Evolutionary conservation across 2,113 vertebrate species (phyloP), one percentile per base, ranked within the genome.

Genomic region (Polyodon spathula): DNA sequence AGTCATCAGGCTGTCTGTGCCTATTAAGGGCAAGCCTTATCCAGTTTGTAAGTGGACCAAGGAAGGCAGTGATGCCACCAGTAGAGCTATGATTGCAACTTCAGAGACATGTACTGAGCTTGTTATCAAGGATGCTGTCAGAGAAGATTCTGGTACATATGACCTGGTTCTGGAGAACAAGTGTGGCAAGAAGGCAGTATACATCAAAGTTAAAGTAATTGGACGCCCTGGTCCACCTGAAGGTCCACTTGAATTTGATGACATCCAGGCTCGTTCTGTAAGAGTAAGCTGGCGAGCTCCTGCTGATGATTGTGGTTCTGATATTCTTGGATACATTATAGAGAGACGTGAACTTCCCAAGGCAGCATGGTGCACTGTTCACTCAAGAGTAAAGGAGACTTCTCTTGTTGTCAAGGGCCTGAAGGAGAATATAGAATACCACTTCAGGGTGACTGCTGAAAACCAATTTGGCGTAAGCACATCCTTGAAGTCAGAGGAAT

Each of bases 141-240:
- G 90, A 60, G 80, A 86, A 59, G 95, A 99, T 81, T 93, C 93
- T 56, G 96, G 95, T 11, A 78, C 87, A 7, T 99, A 97, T 1
- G 78, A 90, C 60, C 80, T 99, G 64, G 74, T 88, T 58, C 80
- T 99, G 70, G 91, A 98, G 80, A 99, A 99, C 70, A 94, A 84
- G 68, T 94, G 93, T 37, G 96, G 95, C 70, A 97, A 92, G 80
- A 99, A 97, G 81, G 85, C 84, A 6, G 88, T 81, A 38, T 91
- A 93, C 68, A 97, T 99, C 69, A 98, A 97, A 65, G 95, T 99
- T 64, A 95, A 87, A 71, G 94, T 99, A 66, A 97, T 98, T 57
- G 92, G 93, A 64, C 93, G 83, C 48, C 91, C 96, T 63, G 84
- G 88, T 51, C 83, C 90, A 71, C 94, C 96, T 69, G 89, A 92